Evolutionary conservation across 2,888 invertebrate genomes (phyloP).

Genomic region (Elysia crispata): DNA sequence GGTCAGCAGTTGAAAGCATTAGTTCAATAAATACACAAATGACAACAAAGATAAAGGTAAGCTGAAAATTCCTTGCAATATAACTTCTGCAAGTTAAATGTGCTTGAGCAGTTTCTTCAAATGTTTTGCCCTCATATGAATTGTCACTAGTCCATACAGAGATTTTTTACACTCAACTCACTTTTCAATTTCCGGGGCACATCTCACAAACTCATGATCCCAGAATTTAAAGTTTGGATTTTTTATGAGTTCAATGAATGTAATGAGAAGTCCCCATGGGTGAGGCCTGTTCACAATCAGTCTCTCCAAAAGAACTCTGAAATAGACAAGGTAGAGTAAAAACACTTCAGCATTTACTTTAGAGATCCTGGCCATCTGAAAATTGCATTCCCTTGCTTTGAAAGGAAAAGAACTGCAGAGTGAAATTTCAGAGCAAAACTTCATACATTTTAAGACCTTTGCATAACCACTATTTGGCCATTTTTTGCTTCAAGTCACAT

Average conservation of each 20-base stretch:
- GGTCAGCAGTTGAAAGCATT: neutral
- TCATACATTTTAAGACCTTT: too few relatives aligned
- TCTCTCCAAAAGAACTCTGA: conserved; percentile 93
- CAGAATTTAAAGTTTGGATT: conserved; percentile 99
- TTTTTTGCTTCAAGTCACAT: too few relatives aligned
- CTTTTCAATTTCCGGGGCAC: conserved; percentile 99
- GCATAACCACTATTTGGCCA: too few relatives aligned
- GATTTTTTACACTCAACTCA: conserved; percentile 82
- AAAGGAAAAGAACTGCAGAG: too few relatives aligned
- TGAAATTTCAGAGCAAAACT: too few relatives aligned
- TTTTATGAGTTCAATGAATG: conserved; percentile 99
- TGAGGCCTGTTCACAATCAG: conserved; percentile 98
- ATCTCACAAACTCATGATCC: conserved; percentile 99
- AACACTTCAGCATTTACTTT: neutral
- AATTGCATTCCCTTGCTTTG: too few relatives aligned
- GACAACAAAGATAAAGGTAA: neutral
- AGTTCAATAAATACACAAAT: neutral
- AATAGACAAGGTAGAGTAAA: conserved; percentile 36
- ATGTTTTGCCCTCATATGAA: too few relatives aligned
- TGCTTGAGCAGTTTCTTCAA: too few relatives aligned
- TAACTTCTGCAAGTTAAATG: too few relatives aligned
- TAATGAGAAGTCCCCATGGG: conserved; percentile 99
- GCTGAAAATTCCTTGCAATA: neutral
- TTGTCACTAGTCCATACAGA: too few relatives aligned
- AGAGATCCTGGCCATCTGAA: too few relatives aligned